phyloP scores from a whole-genome alignment of 2,888 invertebrate species.

The Lasioglossum villosulum region DNA sequence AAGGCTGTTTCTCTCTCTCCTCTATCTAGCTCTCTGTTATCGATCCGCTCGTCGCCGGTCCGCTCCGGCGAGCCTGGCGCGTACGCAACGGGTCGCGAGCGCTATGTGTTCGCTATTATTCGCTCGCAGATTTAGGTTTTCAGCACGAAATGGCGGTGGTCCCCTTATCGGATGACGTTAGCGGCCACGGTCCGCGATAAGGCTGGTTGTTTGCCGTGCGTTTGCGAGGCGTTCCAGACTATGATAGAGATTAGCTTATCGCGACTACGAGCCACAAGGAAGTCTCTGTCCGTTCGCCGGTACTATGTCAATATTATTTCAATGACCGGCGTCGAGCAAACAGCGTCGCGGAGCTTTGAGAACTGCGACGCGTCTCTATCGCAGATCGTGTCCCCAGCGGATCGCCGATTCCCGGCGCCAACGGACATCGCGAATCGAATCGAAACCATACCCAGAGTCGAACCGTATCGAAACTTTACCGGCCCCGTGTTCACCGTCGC shows the following conservation, averaged over 20 bases:
- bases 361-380: conserved; percentile 25
- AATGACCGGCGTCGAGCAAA: conserved; percentile 65
- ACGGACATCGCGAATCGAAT: not conserved
- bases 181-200: conserved; percentile 60
- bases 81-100: conserved; percentile 17
- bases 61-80: not conserved
- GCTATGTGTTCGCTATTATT: conserved; percentile 28
- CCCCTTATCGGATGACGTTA: conserved; percentile 74
- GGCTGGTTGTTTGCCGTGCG: conserved; percentile 67
- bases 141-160: conserved; percentile 71
- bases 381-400: not conserved
- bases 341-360: conserved; percentile 16
- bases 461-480: not conserved
- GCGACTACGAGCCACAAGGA: conserved; percentile 72
- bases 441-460: not conserved
- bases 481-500: not conserved
- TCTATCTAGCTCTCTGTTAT: conserved; percentile 30
- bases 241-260: conserved; percentile 75
- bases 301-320: conserved; percentile 77
- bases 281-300: conserved; percentile 70
- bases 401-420: not conserved
- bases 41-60: conserved; percentile 32
- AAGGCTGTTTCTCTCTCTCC: not conserved
- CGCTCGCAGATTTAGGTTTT: conserved; percentile 68
- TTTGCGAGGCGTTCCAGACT: conserved; percentile 70